Evolutionary conservation across 2,113 vertebrate species (phyloP).

Genomic region (Chlorodrepanis virens): DNA sequence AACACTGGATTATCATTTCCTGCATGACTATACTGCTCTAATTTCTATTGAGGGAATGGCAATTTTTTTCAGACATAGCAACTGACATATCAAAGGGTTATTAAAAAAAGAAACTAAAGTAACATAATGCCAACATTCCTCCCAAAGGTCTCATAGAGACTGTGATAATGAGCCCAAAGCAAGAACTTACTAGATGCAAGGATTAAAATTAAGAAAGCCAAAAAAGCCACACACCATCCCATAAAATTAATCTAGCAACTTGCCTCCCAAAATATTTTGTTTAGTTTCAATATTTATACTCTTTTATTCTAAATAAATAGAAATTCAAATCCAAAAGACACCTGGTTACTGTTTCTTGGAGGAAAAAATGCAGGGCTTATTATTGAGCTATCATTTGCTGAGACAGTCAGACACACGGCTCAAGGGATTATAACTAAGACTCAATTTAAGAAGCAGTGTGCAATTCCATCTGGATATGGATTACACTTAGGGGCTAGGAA

Average conservation of each 20-base stretch:
- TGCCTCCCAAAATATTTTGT: rapidly evolving
- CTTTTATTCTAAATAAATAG: background rate
- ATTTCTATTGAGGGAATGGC: background rate
- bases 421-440: background rate
- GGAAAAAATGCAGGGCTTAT: background rate
- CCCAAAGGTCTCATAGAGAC: background rate
- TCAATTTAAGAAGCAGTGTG: background rate
- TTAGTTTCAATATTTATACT: background rate
- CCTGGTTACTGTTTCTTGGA: background rate
- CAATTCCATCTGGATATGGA: background rate
- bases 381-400: background rate
- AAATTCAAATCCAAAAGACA: background rate
- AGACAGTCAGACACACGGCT: background rate
- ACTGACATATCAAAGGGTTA: background rate
- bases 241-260: background rate
- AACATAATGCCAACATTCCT: background rate
- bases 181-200: background rate
- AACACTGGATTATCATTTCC: background rate
- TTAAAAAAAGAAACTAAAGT: background rate
- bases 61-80: background rate
- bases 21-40: background rate
- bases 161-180: background rate
- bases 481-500: background rate
- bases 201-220: background rate
- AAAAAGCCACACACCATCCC: background rate